Evolutionary conservation across 2,797 vertebrate species (phyloP).

Genomic region (Ibycter americanus): DNA sequence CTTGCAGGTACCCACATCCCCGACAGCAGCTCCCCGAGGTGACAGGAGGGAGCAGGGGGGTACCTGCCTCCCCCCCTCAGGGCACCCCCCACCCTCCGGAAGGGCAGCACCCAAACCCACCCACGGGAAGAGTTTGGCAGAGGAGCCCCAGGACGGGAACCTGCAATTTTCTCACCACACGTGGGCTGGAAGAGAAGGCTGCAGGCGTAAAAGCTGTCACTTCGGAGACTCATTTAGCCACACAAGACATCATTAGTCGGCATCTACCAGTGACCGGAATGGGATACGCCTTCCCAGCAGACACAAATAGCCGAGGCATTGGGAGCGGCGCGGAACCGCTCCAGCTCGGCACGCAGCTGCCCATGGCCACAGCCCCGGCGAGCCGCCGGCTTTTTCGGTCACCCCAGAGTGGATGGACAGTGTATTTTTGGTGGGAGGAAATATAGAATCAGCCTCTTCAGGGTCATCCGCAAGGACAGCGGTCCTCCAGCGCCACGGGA

Average conservation of each 20-base stretch:
- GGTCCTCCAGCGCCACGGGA: background rate
- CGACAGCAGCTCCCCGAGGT: fast-evolving
- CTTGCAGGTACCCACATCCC: fast-evolving
- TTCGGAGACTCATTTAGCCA: background rate
- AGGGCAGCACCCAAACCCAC: background rate
- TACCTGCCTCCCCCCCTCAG: background rate
- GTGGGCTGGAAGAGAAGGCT: background rate
- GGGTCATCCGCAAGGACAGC: background rate
- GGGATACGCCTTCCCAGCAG: background rate
- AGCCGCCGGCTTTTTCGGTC: background rate
- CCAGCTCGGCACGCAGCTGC: background rate
- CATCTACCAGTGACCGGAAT: background rate
- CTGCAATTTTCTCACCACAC: constrained; percentile 1
- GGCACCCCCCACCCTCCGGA: background rate
- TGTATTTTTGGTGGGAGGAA: background rate
- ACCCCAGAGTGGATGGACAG: background rate
- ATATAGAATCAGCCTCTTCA: fast-evolving
- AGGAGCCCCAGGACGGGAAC: background rate
- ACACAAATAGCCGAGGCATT: background rate
- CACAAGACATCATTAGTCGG: background rate
- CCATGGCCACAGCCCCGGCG: background rate
- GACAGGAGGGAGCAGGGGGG: background rate
- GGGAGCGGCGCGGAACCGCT: fast-evolving
- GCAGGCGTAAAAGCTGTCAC: background rate
- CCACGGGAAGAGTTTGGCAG: background rate